A percentile compares a stretch with the other conserved stretches of the same genome.
Conservation (phyloP, 35 echinoderm and acorn worm genomes). For the Ophiothrix spiculata region DNA sequence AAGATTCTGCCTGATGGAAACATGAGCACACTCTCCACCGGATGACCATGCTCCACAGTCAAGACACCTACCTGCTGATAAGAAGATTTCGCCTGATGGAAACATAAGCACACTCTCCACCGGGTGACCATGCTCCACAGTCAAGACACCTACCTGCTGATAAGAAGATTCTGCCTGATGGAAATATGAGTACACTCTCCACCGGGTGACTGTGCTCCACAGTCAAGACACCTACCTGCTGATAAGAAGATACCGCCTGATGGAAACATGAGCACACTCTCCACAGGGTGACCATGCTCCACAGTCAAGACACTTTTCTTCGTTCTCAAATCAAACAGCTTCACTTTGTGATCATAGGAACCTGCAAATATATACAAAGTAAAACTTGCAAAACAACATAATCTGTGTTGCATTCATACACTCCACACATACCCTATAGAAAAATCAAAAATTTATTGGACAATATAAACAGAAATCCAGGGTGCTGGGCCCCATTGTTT, state of each 20-base stretch:
- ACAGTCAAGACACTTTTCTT: slow-evolving; percentile 65
- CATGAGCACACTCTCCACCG: slow-evolving; percentile 84
- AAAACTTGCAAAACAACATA: too few species aligned
- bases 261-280: slow-evolving; percentile 89
- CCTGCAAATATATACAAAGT: too few species aligned
- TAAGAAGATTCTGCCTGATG: slow-evolving; percentile 73
- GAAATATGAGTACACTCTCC: slow-evolving; percentile 54
- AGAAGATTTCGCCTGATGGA: slow-evolving; percentile 72
- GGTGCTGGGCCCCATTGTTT: too few species aligned
- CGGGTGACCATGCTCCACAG: not conserved
- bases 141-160: slow-evolving; percentile 50
- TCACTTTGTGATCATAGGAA: slow-evolving; percentile 95
- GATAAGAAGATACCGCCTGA: slow-evolving; percentile 85
- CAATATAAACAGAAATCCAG: too few species aligned
- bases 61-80: slow-evolving; percentile 72
- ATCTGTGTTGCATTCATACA: too few species aligned
- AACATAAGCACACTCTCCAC: slow-evolving; percentile 88
- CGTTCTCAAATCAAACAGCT: slow-evolving; percentile 82
- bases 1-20: slow-evolving; percentile 81
- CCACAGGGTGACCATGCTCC: slow-evolving; percentile 87
- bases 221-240: slow-evolving; percentile 86
- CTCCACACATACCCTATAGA: too few species aligned
- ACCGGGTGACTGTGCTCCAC: too few species aligned
- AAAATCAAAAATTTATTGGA: too few species aligned
- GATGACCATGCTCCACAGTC: slow-evolving; percentile 81